phyloP scores from a whole-genome alignment of 2,888 invertebrate genomes.

The Zootermopsis nevadensis region DNA sequence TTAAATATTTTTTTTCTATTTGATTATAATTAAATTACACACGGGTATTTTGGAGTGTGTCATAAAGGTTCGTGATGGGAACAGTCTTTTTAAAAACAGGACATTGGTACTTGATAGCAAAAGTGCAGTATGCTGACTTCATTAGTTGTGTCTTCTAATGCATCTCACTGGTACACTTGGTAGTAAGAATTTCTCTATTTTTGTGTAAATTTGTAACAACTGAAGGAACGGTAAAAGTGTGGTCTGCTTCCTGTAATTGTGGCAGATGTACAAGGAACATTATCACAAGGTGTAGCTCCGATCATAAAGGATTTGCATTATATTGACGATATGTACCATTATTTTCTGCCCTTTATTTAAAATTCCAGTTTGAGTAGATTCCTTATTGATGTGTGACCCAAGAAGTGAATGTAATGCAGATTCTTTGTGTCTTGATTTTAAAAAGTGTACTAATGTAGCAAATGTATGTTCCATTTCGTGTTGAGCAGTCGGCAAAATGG shows the following conservation, averaged over 20 bases:
- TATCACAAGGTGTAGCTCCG: slow-evolving; percentile 20
- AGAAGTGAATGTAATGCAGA: neutral
- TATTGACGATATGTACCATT: neutral
- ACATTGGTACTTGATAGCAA: neutral
- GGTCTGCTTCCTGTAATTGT: neutral
- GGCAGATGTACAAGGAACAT: neutral
- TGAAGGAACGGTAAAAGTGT: neutral
- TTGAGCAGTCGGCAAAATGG: neutral
- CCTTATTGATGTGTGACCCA: neutral
- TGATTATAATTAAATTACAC: neutral
- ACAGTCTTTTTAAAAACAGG: neutral
- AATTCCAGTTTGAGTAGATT: neutral
- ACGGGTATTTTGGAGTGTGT: neutral
- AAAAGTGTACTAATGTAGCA: neutral
- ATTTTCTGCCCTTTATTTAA: neutral
- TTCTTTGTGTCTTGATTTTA: slow-evolving; percentile 5
- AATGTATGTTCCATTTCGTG: slow-evolving; percentile 4
- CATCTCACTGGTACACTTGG: slow-evolving; percentile 1
- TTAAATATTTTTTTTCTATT: neutral
- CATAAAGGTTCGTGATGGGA: slow-evolving; percentile 15
- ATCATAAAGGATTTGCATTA: slow-evolving; percentile 17
- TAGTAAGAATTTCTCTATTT: slow-evolving; percentile 31
- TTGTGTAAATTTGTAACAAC: slow-evolving; percentile 29
- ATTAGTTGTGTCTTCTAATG: neutral
- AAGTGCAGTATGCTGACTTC: neutral